phyloP scores from a whole-genome alignment of 2,888 invertebrate species.

The Himalopsyche kuldschensis region DNA sequence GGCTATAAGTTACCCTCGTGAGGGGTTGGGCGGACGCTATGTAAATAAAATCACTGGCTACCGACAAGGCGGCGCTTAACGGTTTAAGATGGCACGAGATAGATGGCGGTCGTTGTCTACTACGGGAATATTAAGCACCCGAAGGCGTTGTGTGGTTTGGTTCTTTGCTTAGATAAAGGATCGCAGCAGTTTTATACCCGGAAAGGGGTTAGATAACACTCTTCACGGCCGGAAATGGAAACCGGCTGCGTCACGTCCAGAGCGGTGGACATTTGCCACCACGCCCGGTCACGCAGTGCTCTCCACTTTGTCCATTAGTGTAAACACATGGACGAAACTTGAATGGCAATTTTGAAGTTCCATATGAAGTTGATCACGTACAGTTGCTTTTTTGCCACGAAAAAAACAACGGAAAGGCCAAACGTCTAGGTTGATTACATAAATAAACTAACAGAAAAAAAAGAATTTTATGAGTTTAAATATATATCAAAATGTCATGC shows the following conservation, averaged over 20 bases:
- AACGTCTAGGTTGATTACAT: not conserved
- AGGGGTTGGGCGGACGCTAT: constrained; percentile 18
- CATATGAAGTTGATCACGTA: not conserved
- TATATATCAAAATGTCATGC: no score
- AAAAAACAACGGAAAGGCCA: not conserved
- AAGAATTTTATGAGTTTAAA: no score
- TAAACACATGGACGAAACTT: not conserved
- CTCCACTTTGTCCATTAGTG: not conserved
- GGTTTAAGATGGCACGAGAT: constrained; percentile 37
- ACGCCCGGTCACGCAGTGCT: constrained; percentile 18
- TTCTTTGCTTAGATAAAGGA: constrained; percentile 28
- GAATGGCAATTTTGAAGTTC: not conserved
- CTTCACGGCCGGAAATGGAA: constrained; percentile 17
- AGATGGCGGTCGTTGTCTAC: constrained; percentile 34
- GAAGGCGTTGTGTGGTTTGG: constrained; percentile 19
- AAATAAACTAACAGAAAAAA: no score
- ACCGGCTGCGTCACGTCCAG: constrained; percentile 6
- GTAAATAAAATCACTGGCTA: constrained; percentile 39
- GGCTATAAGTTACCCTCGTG: constrained; percentile 25
- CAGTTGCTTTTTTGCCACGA: not conserved
- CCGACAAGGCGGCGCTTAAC: constrained; percentile 35
- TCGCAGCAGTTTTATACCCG: constrained; percentile 13
- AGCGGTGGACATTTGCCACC: constrained; percentile 8
- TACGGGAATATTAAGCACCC: constrained; percentile 20
- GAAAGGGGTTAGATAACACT: constrained; percentile 24